These are phyloP conservation scores for Vimba vimba DNA, from an alignment of 2,113 vertebrate species.

Conservation along the genomic window DNA sequence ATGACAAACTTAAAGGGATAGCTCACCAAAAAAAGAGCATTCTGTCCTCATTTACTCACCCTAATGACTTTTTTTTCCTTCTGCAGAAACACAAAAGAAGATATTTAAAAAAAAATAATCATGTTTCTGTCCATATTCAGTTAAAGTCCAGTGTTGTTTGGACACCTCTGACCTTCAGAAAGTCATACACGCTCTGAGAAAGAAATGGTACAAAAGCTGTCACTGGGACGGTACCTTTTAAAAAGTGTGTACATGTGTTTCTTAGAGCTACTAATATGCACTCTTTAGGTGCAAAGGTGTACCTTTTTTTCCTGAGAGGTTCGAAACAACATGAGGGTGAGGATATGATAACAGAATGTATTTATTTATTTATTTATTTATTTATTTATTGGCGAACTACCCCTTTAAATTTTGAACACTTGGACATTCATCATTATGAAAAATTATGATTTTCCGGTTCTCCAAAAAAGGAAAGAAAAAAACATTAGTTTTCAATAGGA, in stretches of 20 bases:
- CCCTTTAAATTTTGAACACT: neutral
- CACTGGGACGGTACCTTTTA: too few species aligned
- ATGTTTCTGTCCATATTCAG: neutral
- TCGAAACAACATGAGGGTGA: neutral
- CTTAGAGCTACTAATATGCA: too few species aligned
- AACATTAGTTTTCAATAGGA: neutral
- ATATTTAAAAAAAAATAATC: neutral
- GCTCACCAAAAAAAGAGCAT: neutral
- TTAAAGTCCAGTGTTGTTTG: neutral
- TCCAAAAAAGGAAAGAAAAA: neutral
- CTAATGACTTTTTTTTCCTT: neutral
- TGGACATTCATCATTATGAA: neutral
- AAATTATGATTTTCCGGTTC: neutral
- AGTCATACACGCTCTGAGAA: neutral
- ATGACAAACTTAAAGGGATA: neutral
- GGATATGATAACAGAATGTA: too few species aligned
- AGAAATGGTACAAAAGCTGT: too few species aligned
- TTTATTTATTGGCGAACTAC: too few species aligned
- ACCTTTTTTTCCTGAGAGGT: neutral
- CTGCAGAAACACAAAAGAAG: neutral
- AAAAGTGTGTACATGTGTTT: too few species aligned
- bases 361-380: too few species aligned
- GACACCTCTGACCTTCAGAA: neutral
- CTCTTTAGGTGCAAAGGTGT: too few species aligned
- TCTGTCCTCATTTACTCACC: neutral